Evolutionary conservation across 2,113 vertebrate species (phyloP), one percentile per base, ranked within the genome.

Genomic region (Lepisosteus osseus): DNA sequence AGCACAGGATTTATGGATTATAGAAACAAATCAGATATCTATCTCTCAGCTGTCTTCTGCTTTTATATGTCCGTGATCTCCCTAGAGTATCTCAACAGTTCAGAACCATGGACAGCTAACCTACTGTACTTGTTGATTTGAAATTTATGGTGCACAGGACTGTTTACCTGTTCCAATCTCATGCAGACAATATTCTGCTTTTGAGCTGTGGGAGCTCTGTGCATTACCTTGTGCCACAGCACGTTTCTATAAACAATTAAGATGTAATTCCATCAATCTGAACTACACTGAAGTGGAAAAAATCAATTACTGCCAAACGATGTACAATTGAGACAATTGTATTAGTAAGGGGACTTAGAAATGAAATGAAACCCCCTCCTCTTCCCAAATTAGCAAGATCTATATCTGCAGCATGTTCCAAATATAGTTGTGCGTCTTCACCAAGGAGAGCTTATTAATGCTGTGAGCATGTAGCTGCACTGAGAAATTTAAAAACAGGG

Each of bases 261-360:
- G 70, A 71, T 70, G 51, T 62, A 77, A 54, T 79, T 72, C 73
- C 61, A 72, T 75, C 73, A 76, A 69, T 86, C 74, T 69, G 72
- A 61, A 76, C 71, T 78, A 79, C 29, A 83, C 77, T 80, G 77
- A 74, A 67, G 15, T 67, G 45, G 68, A 72, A 71, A 77, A 84
- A 85, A 69, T 83, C 79, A 81, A 81, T 88, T 86, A 77, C 74
- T 77, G 70, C 15, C 74, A 68, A 74, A 77, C 72, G 72, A 81
- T 76, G 70, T 43, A 14, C 61, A 82, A 69, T 73, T 78, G 77
- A 76, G 74, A 79, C 79, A 65, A 76, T 83, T 71, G 75, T 79
- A 83, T 81, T 78, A 83, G 74, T 57, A 61, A 59, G 54, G 57
- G 74, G 70, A 15, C 65, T 9, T 66, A 67, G 75, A 75, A 68